Base-by-base conservation (phyloP, 2,888 invertebrate species). In the Malthinus seriepunctatus region DNA sequence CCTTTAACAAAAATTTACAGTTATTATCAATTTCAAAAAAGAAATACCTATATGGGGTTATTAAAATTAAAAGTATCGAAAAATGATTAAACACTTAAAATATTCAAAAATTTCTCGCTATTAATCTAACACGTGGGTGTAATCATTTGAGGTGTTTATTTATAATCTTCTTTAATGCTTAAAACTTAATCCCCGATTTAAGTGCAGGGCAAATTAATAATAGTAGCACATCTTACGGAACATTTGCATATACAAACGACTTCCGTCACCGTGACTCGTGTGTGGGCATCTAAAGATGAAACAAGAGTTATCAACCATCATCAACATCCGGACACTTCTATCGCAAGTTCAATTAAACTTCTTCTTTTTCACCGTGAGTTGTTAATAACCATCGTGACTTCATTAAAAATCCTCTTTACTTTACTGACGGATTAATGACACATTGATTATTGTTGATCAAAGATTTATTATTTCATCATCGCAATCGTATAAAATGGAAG, bases 211-310 rank as follows among this genome's bases (percentile, higher is more conserved):
- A 14, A 42, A 42, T 55, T 55, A 56, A 56, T 56, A 56, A 56
- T 56, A 56, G 56, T 50, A 56, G 49, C 56, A 50, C 45, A 56
- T 56, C 55, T 56, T 56, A 56, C 35, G 50, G 56, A 15, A 12
- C 49, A 55, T 55, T 55, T 49, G 55, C 50, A 51, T 51, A 56
- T 44, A 56, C 51, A 56, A 56, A 51, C 51, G 47, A 56, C 56
- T 56, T 56, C 56, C 56, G 51, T 51, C 56, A 47, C n/a, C 23
- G 9, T 32, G 14, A 44, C 51, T 32, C 51, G 56, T 46, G 56
- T 48, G 54, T 48, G 54, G 54, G 54, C 48, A 47, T 38, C 39
- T 38, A 37, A 10, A 35, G 35, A 45, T 35, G 45, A 45, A 15
- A 44, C 52, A 23, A 44, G 45, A 34, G 52, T 10, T 46, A 52